Conservation (phyloP, 2,113 vertebrate species). For the Macheiramphus alcinus region DNA sequence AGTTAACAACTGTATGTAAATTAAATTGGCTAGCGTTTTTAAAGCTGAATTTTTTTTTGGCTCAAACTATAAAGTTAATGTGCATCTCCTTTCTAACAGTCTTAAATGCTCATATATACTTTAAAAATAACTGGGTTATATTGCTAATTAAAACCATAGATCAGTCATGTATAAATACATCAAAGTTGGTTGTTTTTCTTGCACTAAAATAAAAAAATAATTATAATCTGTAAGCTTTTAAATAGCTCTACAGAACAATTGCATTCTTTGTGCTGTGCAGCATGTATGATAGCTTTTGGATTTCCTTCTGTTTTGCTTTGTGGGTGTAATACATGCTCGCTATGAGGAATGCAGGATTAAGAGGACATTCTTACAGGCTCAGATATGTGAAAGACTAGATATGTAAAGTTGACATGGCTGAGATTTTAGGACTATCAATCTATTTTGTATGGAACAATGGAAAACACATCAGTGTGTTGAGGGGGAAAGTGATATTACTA, state of each 20-base stretch:
- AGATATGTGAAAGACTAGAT: not conserved
- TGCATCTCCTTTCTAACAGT: not conserved
- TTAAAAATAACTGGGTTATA: not conserved
- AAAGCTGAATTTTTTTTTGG: not conserved
- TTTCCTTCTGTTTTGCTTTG: not conserved
- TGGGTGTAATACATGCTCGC: not conserved
- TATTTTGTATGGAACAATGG: not conserved
- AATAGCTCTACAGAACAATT: not conserved
- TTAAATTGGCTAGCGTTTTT: not conserved
- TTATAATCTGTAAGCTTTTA: not conserved
- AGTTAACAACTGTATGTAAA: not conserved
- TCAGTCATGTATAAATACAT: not conserved
- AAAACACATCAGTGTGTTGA: not conserved
- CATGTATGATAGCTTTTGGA: not conserved
- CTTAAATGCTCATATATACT: not conserved
- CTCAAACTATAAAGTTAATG: not conserved
- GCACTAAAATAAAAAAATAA: not conserved
- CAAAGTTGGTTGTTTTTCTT: not conserved
- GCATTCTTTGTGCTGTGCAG: not conserved
- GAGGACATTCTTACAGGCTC: not conserved
- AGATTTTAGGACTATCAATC: not conserved
- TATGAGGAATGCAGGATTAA: not conserved
- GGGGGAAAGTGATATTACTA: not conserved
- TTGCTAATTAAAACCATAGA: not conserved
- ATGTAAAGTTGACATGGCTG: not conserved